These are phyloP conservation scores for Macroteleia sp. DNA, from an alignment of 2,888 invertebrate genomes.

Conservation along the genomic window DNA sequence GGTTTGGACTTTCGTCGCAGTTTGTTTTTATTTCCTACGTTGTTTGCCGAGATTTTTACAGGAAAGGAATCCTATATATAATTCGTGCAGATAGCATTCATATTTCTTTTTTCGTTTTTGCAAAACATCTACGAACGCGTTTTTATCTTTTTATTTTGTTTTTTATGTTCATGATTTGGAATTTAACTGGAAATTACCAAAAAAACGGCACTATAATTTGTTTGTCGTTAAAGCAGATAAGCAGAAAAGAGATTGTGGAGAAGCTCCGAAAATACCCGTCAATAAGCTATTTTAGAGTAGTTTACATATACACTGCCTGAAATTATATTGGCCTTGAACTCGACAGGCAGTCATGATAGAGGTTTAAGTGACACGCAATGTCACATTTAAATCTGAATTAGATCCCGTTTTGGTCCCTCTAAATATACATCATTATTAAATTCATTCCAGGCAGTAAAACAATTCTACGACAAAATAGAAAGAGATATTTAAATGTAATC, in stretches of 20 bases:
- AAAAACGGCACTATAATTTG: background rate
- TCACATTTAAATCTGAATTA: constrained; percentile 29
- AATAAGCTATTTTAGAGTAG: constrained; percentile 7
- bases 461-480: constrained; percentile 19
- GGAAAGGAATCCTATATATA: constrained; percentile 12
- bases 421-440: constrained; percentile 39
- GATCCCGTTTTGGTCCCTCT: constrained; percentile 29
- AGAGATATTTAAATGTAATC: constrained; percentile 19
- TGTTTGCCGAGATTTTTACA: constrained; percentile 30
- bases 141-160: background rate
- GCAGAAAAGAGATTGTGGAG: background rate
- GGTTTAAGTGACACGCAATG: constrained; percentile 51
- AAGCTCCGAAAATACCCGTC: constrained; percentile 15
- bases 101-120: background rate
- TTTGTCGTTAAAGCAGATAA: background rate
- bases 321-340: constrained; percentile 47
- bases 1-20: constrained; percentile 4
- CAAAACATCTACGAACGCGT: background rate
- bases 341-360: constrained; percentile 31
- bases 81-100: background rate
- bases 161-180: background rate
- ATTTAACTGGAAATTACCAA: background rate
- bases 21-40: constrained; percentile 29
- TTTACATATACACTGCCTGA: constrained; percentile 23
- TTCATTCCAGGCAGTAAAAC: constrained; percentile 32